These are phyloP conservation scores for Kobus ellipsiprymnus DNA, from an alignment of 2,113 vertebrate species.

Conservation along the genomic window DNA sequence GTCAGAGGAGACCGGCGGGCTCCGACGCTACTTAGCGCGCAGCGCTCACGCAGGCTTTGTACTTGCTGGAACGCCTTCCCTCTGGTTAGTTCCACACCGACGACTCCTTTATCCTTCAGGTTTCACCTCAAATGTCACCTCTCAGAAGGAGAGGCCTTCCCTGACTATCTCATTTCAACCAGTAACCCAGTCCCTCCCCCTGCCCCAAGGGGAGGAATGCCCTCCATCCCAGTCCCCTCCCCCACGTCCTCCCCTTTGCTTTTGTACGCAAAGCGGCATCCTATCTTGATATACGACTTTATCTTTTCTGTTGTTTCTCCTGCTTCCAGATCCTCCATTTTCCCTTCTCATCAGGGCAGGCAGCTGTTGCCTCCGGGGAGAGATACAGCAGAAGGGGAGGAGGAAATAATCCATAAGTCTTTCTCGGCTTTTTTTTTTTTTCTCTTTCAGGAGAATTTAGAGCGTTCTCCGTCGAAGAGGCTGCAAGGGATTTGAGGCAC, in stretches of 20 bases:
- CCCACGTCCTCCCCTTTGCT: neutral
- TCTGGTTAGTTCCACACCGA: neutral
- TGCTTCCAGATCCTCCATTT: neutral
- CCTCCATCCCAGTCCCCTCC: neutral
- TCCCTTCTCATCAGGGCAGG: neutral
- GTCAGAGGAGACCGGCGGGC: neutral
- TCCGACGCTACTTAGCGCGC: neutral
- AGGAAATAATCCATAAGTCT: neutral
- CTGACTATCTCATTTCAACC: neutral
- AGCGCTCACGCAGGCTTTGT: neutral
- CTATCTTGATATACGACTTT: neutral
- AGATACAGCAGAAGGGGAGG: neutral
- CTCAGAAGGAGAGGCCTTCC: neutral
- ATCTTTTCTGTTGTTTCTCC: neutral
- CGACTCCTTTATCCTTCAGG: neutral
- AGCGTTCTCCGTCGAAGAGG: neutral
- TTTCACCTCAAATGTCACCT: neutral
- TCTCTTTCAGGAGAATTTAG: neutral
- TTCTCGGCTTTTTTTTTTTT: neutral
- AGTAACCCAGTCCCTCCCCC: neutral
- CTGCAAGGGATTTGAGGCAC: neutral
- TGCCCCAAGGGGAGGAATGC: neutral
- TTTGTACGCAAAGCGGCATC: accelerated
- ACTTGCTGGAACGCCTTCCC: neutral
- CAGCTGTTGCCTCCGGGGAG: neutral